These are phyloP conservation scores for Psephotus haematonotus DNA, from an alignment of 2,113 vertebrate genomes.

Conservation along the genomic window DNA sequence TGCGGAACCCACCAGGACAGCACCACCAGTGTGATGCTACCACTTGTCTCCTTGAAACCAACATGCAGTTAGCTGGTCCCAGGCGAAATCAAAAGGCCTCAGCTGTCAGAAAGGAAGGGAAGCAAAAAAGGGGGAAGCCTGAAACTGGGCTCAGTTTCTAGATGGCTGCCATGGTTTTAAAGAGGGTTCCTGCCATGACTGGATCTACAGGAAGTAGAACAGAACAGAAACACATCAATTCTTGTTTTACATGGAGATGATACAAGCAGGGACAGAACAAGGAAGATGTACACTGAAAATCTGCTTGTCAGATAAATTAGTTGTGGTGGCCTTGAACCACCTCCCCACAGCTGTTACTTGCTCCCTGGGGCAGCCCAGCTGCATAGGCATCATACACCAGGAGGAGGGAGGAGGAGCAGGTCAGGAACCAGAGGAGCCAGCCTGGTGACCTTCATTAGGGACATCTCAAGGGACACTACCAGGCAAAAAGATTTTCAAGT, in stretches of 20 bases:
- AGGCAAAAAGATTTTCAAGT: not conserved
- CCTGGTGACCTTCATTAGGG: not conserved
- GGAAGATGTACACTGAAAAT: not conserved
- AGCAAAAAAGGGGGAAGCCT: not conserved
- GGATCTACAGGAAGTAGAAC: not conserved
- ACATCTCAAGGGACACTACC: not conserved
- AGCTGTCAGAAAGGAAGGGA: not conserved
- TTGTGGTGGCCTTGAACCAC: not conserved
- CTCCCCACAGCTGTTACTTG: not conserved
- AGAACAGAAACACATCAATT: not conserved
- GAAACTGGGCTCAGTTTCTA: not conserved
- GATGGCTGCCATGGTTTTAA: not conserved
- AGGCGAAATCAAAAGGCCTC: not conserved
- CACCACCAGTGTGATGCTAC: not conserved
- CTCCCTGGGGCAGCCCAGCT: not conserved
- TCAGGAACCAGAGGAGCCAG: not conserved
- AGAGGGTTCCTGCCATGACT: not conserved
- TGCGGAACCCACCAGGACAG: not conserved
- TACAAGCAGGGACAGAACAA: not conserved
- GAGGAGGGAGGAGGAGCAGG: not conserved
- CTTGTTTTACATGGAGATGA: not conserved
- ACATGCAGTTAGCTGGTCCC: accelerated
- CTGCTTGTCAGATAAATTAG: not conserved
- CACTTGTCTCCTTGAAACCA: not conserved
- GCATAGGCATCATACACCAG: not conserved